A percentile compares a stretch with the other conserved stretches of the same genome.
Conservation (phyloP, 2,888 invertebrate genomes). For the Polydrusus pterygomalis region DNA sequence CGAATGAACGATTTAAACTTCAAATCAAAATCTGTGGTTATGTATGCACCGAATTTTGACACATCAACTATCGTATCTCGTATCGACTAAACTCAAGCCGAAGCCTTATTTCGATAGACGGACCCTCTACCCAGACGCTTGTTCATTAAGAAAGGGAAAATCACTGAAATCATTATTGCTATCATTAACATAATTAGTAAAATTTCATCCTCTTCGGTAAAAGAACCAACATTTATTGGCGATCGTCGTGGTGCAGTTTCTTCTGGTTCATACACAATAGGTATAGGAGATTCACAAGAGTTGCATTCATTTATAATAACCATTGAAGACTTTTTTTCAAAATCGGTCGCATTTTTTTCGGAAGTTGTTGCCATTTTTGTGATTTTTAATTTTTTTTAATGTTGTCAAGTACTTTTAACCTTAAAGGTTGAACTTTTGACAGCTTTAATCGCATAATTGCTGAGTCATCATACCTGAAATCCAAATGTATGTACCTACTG, state of each 20-base stretch:
- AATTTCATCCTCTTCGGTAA: constrained; percentile 61
- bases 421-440: constrained; percentile 6
- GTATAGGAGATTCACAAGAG: background rate
- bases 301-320: background rate
- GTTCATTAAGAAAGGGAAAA: constrained; percentile 61
- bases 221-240: background rate
- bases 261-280: constrained; percentile 1
- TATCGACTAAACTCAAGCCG: too few relatives aligned
- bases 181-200: constrained; percentile 61
- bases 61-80: too few relatives aligned
- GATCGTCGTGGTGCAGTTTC: background rate
- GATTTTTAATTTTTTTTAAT: background rate
- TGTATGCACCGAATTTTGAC: too few relatives aligned
- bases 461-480: too few relatives aligned
- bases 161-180: constrained; percentile 60
- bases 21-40: too few relatives aligned
- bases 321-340: background rate
- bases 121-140: too few relatives aligned
- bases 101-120: too few relatives aligned
- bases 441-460: too few relatives aligned
- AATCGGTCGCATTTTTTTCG: background rate
- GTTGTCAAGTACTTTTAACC: background rate
- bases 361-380: constrained; percentile 5
- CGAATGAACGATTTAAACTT: too few relatives aligned
- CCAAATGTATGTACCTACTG: too few relatives aligned